Percentiles rank a stretch among this genome's conserved stretches.
Conservation (phyloP, 2,797 vertebrate species). For the Phalanger gymnotis region DNA sequence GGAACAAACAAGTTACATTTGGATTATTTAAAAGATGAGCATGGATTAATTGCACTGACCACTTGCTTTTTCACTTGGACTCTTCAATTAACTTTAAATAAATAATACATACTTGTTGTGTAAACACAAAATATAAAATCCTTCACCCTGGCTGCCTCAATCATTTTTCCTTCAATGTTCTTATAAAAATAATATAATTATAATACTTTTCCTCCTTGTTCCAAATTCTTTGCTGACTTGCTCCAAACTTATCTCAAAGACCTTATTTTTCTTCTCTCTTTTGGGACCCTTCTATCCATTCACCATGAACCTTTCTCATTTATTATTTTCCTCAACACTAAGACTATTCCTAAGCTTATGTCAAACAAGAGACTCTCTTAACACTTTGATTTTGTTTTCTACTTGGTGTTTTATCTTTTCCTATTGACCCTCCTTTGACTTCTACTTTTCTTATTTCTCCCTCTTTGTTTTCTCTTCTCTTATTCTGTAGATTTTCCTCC, state of each 20-base stretch:
- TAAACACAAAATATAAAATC: conserved; percentile 33
- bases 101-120: conserved; percentile 4
- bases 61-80: conserved; percentile 33
- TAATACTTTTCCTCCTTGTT: neutral
- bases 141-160: neutral
- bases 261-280: neutral
- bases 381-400: neutral
- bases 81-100: conserved; percentile 2
- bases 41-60: neutral
- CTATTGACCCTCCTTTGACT: neutral
- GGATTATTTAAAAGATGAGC: conserved; percentile 53
- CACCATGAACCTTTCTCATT: neutral
- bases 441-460: conserved; percentile 25
- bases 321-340: neutral
- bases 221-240: neutral
- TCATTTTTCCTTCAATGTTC: neutral
- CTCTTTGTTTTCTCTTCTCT: neutral
- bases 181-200: neutral
- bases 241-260: neutral
- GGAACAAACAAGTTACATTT: conserved; percentile 65
- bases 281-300: neutral
- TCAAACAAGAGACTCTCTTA: conserved; percentile 41
- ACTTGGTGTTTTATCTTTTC: neutral
- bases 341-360: neutral
- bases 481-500: conserved; percentile 3